A percentile compares a stretch with the other conserved stretches of the same genome.
phyloP scores from a whole-genome alignment of 2,113 vertebrate species.

The Acrocephalus kingi region DNA sequence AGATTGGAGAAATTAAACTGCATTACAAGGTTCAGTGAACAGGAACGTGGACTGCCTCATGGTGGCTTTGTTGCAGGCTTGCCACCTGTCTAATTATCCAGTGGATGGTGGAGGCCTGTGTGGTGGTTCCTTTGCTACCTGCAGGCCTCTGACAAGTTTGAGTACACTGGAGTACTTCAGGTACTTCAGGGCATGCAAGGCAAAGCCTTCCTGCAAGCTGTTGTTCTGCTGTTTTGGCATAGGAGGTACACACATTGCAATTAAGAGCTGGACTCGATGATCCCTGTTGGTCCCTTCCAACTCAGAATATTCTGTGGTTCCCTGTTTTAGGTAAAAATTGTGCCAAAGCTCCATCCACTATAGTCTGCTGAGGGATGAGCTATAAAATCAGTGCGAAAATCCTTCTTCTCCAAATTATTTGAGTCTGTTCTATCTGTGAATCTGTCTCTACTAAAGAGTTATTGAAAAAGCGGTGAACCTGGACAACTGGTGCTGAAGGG shows the following conservation, averaged over 20 bases:
- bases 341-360: background rate
- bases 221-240: background rate
- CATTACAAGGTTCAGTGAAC: conserved; percentile 52
- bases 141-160: background rate
- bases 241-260: background rate
- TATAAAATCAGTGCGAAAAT: background rate
- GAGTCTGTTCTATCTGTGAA: background rate
- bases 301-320: background rate
- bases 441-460: background rate
- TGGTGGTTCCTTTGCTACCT: background rate
- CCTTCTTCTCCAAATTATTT: background rate
- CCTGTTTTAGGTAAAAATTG: background rate
- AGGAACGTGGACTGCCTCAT: conserved; percentile 8
- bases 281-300: background rate
- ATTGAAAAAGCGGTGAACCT: background rate
- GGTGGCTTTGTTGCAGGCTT: conserved; percentile 48
- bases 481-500: background rate
- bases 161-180: background rate
- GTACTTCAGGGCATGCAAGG: background rate
- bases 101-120: rapidly evolving
- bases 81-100: conserved; percentile 31
- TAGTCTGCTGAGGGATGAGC: background rate
- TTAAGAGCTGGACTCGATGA: rapidly evolving
- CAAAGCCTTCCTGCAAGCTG: background rate
- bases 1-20: conserved; percentile 65